phyloP scores from a whole-genome alignment of 2,797 vertebrate species.

The Leptatherina wallacei region DNA sequence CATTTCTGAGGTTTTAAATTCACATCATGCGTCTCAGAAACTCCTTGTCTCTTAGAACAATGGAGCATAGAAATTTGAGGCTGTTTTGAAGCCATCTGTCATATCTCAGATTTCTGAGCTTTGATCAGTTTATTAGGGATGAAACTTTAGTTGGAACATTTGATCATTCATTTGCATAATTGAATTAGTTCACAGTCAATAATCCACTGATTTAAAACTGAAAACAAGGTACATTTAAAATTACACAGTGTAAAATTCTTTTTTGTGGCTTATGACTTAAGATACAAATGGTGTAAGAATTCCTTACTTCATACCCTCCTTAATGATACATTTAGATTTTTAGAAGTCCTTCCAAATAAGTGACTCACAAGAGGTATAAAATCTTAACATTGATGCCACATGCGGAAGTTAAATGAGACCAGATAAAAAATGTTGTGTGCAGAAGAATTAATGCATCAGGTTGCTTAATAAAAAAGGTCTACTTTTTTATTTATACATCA shows the following conservation, averaged over 20 bases:
- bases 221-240: background rate
- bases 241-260: background rate
- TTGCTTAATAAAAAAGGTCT: no score
- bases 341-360: background rate
- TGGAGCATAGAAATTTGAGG: background rate
- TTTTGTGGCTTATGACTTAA: background rate
- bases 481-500: no score
- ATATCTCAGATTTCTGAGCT: conserved; percentile 10
- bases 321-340: background rate
- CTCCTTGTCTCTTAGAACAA: conserved; percentile 15
- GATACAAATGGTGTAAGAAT: background rate
- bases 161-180: background rate
- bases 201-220: background rate
- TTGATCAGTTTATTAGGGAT: background rate
- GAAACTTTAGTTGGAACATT: background rate
- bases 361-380: background rate
- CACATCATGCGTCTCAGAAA: background rate
- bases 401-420: background rate
- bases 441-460: background rate
- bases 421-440: background rate
- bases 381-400: background rate
- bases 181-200: background rate
- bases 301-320: background rate
- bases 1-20: conserved; percentile 11
- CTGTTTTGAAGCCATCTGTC: conserved; percentile 5